phyloP scores from a whole-genome alignment of 1,140 invertebrate genomes.

The Ladona fulva region DNA sequence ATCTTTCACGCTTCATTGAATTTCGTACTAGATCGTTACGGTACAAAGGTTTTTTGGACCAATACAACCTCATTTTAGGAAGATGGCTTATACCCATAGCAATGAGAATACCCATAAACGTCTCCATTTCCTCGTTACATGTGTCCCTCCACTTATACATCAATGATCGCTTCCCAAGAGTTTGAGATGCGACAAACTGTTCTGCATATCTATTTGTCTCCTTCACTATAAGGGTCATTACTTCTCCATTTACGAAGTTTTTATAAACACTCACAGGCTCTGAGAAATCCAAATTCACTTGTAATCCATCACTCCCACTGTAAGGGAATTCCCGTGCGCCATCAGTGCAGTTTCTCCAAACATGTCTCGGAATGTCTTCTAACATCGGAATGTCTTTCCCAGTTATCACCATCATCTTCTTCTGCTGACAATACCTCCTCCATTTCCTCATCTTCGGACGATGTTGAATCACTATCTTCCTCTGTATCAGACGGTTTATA shows the following conservation, averaged over 20 bases:
- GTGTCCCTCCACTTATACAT: conserved; percentile 17
- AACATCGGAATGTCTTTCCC: too few relatives aligned
- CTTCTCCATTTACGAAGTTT: conserved; percentile 10
- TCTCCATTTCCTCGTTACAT: conserved; percentile 25
- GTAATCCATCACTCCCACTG: too few relatives aligned
- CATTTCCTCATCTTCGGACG: too few relatives aligned
- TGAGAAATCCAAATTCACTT: too few relatives aligned
- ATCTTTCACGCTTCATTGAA: conserved; percentile 32
- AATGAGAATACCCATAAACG: conserved; percentile 25
- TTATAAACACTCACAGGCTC: too few relatives aligned
- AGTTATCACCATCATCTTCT: too few relatives aligned
- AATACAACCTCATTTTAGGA: conserved; percentile 23
- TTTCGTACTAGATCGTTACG: conserved; percentile 18
- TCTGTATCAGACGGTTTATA: too few relatives aligned
- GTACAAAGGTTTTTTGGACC: conserved; percentile 25
- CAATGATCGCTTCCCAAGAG: conserved; percentile 15
- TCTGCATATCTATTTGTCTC: conserved; percentile 26
- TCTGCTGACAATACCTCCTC: too few relatives aligned
- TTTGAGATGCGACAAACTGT: conserved; percentile 9
- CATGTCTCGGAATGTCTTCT: too few relatives aligned
- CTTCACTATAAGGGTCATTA: conserved; percentile 21
- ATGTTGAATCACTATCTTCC: too few relatives aligned
- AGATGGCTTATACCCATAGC: conserved; percentile 25
- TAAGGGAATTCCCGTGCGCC: too few relatives aligned
- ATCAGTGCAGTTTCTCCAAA: too few relatives aligned